Evolutionary conservation across 2,888 invertebrate genomes (phyloP).

Genomic region (Tuberolachnus salignus): DNA sequence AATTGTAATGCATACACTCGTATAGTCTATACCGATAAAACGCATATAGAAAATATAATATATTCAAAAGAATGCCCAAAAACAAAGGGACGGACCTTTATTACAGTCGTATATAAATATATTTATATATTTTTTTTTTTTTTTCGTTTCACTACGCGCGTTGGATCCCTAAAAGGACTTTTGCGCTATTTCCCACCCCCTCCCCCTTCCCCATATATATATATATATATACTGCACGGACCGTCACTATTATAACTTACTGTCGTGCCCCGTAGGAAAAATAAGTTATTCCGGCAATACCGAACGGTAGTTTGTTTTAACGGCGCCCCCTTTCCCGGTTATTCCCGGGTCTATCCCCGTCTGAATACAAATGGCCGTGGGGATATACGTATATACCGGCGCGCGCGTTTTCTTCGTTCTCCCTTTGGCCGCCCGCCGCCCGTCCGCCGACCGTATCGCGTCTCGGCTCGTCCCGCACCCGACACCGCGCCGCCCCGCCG

Average conservation of each 20-base stretch:
- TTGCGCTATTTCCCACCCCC: constrained; percentile 9
- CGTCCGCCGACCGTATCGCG: background rate
- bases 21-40: constrained; percentile 2
- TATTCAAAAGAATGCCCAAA: constrained; percentile 36
- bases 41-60: background rate
- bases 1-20: background rate
- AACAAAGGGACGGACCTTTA: constrained; percentile 42
- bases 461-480: constrained; percentile 33
- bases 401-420: constrained; percentile 51
- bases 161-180: constrained; percentile 18
- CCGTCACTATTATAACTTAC: constrained; percentile 56
- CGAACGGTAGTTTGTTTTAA: constrained; percentile 56
- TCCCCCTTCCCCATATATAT: background rate
- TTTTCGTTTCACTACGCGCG: background rate
- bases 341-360: constrained; percentile 58
- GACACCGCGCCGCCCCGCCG: constrained; percentile 28
- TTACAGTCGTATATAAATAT: background rate
- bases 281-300: constrained; percentile 56
- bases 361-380: constrained; percentile 56
- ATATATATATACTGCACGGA: constrained; percentile 23
- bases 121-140: background rate
- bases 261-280: constrained; percentile 46
- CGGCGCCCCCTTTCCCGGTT: constrained; percentile 33
- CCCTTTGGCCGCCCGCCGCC: constrained; percentile 52
- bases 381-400: constrained; percentile 28